phyloP scores from a whole-genome alignment of 2,888 invertebrate species.

The Brachyptera risi region DNA sequence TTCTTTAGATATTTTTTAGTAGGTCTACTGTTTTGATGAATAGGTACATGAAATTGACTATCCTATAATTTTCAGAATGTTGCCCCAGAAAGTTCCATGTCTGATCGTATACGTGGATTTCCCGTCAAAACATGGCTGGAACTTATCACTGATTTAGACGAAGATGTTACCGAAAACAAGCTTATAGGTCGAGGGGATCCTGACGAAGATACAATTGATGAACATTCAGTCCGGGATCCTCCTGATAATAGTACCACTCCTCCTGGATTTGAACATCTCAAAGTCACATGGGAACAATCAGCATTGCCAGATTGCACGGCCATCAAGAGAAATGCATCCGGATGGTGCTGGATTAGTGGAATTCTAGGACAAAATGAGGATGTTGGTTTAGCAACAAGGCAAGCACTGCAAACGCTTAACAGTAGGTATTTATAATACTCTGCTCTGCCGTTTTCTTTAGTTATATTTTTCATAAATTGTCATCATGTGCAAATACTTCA shows the following conservation, averaged over 20 bases:
- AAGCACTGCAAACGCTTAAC: conserved; percentile 72
- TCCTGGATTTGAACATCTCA: background rate
- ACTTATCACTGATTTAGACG: conserved; percentile 28
- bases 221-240: background rate
- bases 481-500: no score
- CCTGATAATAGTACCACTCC: background rate
- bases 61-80: background rate
- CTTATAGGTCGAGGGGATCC: conserved; percentile 26
- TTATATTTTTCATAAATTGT: no score
- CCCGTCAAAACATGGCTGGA: conserved; percentile 32
- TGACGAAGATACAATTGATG: conserved; percentile 29
- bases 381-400: conserved; percentile 60
- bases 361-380: conserved; percentile 66
- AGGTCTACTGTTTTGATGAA: no score
- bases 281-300: conserved; percentile 3
- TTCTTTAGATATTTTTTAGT: background rate
- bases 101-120: conserved; percentile 24
- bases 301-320: conserved; percentile 40
- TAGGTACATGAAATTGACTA: background rate
- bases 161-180: conserved; percentile 29
- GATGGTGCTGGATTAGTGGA: conserved; percentile 83
- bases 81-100: conserved; percentile 20
- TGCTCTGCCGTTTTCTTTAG: no score
- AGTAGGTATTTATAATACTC: conserved; percentile 58
- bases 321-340: conserved; percentile 46